phyloP scores from a whole-genome alignment of 1,140 invertebrate genomes.

The Drosophila takahashii region DNA sequence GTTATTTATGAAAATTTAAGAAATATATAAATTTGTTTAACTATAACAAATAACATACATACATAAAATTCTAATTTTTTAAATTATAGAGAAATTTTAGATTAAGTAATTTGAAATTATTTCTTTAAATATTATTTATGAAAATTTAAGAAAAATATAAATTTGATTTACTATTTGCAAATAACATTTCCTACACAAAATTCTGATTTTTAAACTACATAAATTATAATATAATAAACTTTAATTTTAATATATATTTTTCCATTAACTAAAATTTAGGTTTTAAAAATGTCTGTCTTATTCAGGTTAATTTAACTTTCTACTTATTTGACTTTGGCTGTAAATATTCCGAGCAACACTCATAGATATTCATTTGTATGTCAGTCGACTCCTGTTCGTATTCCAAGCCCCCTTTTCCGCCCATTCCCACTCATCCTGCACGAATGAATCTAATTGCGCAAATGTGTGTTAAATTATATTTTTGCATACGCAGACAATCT shows the following conservation, averaged over 20 bases:
- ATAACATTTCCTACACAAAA: too few species aligned
- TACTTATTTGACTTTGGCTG: background rate
- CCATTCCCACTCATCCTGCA: slow-evolving; percentile 50
- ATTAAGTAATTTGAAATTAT: background rate
- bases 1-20: too few species aligned
- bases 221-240: too few species aligned
- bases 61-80: background rate
- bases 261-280: too few species aligned
- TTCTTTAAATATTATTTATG: too few species aligned
- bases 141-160: background rate
- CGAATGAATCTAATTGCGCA: slow-evolving; percentile 83
- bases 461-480: slow-evolving; percentile 83
- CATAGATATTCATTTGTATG: slow-evolving; percentile 82
- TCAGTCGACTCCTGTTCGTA: slow-evolving; percentile 46
- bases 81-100: background rate
- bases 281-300: background rate
- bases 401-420: slow-evolving; percentile 13
- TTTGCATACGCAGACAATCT: slow-evolving; percentile 79
- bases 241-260: too few species aligned
- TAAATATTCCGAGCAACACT: slow-evolving; percentile 44
- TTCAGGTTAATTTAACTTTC: background rate
- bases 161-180: background rate
- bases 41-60: too few species aligned
- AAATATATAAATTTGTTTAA: too few species aligned
- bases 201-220: too few species aligned